Evolutionary conservation across 2,888 invertebrate genomes (phyloP).

Genomic region (Agrotis puta): DNA sequence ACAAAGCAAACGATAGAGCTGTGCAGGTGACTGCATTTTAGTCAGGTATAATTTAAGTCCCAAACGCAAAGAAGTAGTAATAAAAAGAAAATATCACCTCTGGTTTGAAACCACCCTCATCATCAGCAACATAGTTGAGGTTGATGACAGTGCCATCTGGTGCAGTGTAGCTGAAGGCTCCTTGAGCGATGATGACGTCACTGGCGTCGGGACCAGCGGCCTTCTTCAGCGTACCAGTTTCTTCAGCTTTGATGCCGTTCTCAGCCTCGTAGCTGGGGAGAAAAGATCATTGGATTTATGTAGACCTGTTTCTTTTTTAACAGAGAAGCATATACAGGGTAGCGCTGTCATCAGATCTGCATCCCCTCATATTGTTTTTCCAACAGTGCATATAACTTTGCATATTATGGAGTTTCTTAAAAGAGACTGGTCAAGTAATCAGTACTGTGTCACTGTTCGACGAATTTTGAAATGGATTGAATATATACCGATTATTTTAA

Average conservation of each 20-base stretch:
- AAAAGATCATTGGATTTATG: not conserved
- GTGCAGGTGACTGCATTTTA: no score
- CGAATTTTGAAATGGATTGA: no score
- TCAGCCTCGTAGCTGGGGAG: conserved; percentile 94
- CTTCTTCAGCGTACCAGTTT: conserved; percentile 94
- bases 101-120: conserved; percentile 92
- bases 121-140: conserved; percentile 93
- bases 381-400: not conserved
- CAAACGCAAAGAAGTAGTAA: no score
- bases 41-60: no score
- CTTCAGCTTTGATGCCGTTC: conserved; percentile 95
- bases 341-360: not conserved
- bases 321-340: not conserved
- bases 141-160: conserved; percentile 93
- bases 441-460: no score
- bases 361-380: not conserved
- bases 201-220: conserved; percentile 92
- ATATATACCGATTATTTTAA: no score
- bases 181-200: conserved; percentile 93
- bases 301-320: not conserved
- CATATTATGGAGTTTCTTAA: not conserved
- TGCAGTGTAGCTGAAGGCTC: conserved; percentile 93
- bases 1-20: no score
- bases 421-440: not conserved
- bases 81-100: conserved; percentile 74